These are phyloP conservation scores for Stomorhina lunata DNA, from an alignment of 2,888 invertebrate species.

Conservation along the genomic window DNA sequence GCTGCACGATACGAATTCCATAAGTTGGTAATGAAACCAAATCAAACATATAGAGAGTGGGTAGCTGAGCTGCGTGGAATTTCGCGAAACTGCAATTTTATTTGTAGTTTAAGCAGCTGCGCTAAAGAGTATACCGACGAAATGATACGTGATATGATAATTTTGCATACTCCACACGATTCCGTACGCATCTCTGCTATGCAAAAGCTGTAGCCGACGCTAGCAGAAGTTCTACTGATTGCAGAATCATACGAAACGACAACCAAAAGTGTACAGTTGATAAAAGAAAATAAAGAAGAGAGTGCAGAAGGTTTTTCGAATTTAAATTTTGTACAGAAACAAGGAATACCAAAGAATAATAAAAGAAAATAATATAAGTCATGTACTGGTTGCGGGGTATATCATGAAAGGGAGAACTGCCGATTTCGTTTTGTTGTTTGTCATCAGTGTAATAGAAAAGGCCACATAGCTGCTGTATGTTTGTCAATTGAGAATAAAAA, in stretches of 20 bases:
- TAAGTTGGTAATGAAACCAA: constrained; percentile 1
- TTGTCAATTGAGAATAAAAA: neutral
- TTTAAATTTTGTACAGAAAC: neutral
- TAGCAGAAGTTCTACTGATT: constrained; percentile 34
- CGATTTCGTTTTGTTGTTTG: constrained; percentile 1
- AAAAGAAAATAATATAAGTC: neutral
- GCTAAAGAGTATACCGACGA: constrained; percentile 6
- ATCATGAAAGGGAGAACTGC: constrained; percentile 10
- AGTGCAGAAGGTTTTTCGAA: neutral
- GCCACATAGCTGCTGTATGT: neutral
- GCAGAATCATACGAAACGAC: constrained; percentile 41
- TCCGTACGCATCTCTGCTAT: constrained; percentile 17
- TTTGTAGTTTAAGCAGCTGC: constrained; percentile 8
- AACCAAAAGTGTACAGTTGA: constrained; percentile 20
- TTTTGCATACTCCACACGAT: constrained; percentile 42
- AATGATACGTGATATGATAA: constrained; percentile 17
- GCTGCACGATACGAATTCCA: constrained; percentile 12
- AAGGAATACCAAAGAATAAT: neutral
- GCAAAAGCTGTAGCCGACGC: constrained; percentile 34
- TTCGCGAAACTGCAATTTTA: constrained; percentile 23
- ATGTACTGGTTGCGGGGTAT: neutral
- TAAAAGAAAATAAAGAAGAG: constrained; percentile 28
- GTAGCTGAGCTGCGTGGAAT: constrained; percentile 19
- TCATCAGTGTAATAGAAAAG: neutral
- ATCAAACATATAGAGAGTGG: constrained; percentile 25